Evolutionary conservation across 1,140 invertebrate genomes (phyloP), one percentile per base, ranked within the genome.

Genomic region (Drosophila bocki): DNA sequence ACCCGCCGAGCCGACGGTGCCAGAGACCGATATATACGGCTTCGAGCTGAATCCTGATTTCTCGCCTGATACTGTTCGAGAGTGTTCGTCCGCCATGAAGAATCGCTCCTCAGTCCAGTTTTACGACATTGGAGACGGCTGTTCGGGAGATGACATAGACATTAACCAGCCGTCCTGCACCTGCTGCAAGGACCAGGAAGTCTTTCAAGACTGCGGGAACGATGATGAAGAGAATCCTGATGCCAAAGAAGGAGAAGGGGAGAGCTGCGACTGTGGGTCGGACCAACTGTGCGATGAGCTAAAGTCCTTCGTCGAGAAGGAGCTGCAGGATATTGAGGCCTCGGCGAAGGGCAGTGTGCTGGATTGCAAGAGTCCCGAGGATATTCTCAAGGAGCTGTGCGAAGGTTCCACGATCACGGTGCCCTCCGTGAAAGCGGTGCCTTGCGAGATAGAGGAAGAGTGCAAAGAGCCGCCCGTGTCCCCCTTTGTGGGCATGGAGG

Each of bases 1-100:
- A 1, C 41, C 19, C 0, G 3, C 26, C 2, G 11, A 61, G 15
- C 51, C 17, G 6, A 8, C 17, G 7, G 26, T 51, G 3, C 50
- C 58, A 8, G 33, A 48, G 9, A 32, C 12, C 0, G 85, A 87
- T 42, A 75, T 87, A 9, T 68, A 60, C 1, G 85, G 22, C 0
- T 81, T 90, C 7, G 80, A 88, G 37, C 6, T 33, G 9, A 81
- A 78, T 29, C 78, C 84, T 0, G 22, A 75, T 2, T 85, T 87
- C n/a, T 29, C 19, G 3, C 58, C 58, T 5, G 62, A 68, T 6
- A 17, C 1, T 7, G 7, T 1, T 0, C 1, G 4, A 4, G 17
- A 17, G 15, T 6, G 1, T 9, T 26, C 19, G 33, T 15, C 19
- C 7, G 8, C 13, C 5, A 3, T 0, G 0, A 44, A 39, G 19